Conservation (phyloP, 2,888 invertebrate genomes). For the Poecilus cupreus region DNA sequence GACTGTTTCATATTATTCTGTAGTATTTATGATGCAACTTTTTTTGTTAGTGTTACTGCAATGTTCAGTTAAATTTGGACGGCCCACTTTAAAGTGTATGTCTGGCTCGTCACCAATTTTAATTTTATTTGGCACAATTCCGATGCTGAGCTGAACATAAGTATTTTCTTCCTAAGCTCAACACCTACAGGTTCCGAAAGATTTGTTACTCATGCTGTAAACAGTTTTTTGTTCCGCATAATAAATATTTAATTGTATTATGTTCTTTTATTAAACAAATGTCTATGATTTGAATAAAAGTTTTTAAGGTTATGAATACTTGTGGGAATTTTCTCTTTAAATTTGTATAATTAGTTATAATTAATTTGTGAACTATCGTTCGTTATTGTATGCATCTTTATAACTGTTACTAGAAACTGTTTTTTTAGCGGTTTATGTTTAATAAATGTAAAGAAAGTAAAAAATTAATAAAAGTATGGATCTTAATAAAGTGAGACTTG, state of each 20-base stretch:
- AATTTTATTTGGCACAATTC: constrained; percentile 58
- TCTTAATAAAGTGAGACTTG: constrained; percentile 4
- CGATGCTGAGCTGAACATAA: constrained; percentile 34
- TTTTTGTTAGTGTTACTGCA: constrained; percentile 50
- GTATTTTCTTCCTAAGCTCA: constrained; percentile 25
- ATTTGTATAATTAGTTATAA: constrained; percentile 40
- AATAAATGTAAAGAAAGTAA: constrained; percentile 29
- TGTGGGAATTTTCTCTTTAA: constrained; percentile 39
- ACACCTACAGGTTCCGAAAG: constrained; percentile 44
- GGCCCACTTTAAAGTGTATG: constrained; percentile 54
- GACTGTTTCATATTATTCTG: constrained; percentile 86
- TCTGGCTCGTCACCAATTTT: constrained; percentile 57
- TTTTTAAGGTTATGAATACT: constrained; percentile 24
- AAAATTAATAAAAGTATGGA: constrained; percentile 16
- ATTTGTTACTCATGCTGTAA: constrained; percentile 43
- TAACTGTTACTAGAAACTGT: constrained; percentile 41
- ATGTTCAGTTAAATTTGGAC: constrained; percentile 56
- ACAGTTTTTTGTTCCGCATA: constrained; percentile 22
- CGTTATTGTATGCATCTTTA: constrained; percentile 11
- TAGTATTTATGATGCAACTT: constrained; percentile 74
- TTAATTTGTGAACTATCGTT: constrained; percentile 42
- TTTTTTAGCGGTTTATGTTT: constrained; percentile 47
- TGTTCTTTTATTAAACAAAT: neutral
- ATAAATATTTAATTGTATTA: constrained; percentile 35
- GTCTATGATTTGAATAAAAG: neutral